phyloP scores from a whole-genome alignment of 2,113 vertebrate genomes.

The Peromyscus californicus region DNA sequence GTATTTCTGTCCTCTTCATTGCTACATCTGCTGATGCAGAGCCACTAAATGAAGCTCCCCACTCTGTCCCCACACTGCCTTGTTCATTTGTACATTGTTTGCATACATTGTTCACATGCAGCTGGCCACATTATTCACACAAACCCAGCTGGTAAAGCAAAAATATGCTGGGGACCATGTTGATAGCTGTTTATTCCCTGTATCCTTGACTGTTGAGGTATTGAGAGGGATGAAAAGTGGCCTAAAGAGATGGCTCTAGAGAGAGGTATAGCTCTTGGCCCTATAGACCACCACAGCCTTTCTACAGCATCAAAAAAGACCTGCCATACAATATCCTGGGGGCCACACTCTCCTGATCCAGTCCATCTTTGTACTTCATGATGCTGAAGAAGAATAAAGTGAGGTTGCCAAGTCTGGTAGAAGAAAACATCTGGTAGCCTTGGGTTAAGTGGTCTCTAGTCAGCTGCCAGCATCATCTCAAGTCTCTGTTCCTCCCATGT shows the following conservation, averaged over 20 bases:
- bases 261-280: neutral
- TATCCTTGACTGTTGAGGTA: constrained; percentile 8
- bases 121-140: constrained; percentile 54
- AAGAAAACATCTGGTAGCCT: neutral
- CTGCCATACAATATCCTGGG: neutral
- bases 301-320: constrained; percentile 34
- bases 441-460: neutral
- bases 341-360: accelerated
- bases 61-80: neutral
- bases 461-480: neutral
- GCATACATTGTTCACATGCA: neutral
- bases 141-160: constrained; percentile 64
- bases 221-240: neutral
- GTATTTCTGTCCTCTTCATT: constrained; percentile 19
- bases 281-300: neutral
- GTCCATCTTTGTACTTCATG: neutral
- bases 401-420: neutral
- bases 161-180: neutral
- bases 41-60: neutral
- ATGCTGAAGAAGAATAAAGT: constrained; percentile 42
- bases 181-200: constrained; percentile 36
- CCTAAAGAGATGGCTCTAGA: neutral
- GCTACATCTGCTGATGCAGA: neutral
- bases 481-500: neutral
- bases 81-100: neutral